These are phyloP conservation scores for Aricia agestis DNA, from an alignment of 1,140 invertebrate genomes.

Conservation along the genomic window DNA sequence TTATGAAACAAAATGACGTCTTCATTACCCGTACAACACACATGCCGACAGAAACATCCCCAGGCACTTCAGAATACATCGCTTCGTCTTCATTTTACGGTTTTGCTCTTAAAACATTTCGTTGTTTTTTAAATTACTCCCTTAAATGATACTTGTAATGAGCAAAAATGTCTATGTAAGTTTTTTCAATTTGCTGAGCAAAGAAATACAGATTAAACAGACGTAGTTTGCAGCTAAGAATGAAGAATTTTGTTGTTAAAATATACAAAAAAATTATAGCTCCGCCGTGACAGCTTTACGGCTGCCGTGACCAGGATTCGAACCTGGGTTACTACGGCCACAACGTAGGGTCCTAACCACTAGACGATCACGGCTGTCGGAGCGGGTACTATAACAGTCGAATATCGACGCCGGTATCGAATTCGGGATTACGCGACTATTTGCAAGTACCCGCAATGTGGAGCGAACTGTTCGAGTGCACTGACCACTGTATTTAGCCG, in stretches of 20 bases:
- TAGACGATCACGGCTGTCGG: slow-evolving; percentile 38
- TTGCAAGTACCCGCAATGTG: neutral
- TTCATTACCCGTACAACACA: neutral
- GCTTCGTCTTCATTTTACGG: neutral
- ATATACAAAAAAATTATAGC: slow-evolving; percentile 6
- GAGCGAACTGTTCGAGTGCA: neutral
- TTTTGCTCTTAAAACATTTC: neutral
- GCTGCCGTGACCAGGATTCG: slow-evolving; percentile 15
- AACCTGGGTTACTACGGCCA: slow-evolving; percentile 29
- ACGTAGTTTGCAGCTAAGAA: too few relatives aligned
- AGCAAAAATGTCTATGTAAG: too few relatives aligned
- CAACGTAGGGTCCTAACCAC: slow-evolving; percentile 39
- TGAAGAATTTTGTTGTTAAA: neutral
- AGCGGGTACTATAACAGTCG: neutral
- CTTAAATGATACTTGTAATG: too few relatives aligned
- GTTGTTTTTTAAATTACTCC: neutral
- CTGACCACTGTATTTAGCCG: neutral
- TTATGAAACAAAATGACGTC: neutral
- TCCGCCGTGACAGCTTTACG: slow-evolving; percentile 22
- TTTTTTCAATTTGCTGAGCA: too few relatives aligned
- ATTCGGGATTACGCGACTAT: neutral
- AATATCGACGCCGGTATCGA: neutral
- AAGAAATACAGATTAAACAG: too few relatives aligned
- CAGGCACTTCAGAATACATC: neutral
- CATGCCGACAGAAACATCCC: neutral